Evolutionary conservation across 2,113 vertebrate species (phyloP).

Genomic region (Leucoraja erinaceus): DNA sequence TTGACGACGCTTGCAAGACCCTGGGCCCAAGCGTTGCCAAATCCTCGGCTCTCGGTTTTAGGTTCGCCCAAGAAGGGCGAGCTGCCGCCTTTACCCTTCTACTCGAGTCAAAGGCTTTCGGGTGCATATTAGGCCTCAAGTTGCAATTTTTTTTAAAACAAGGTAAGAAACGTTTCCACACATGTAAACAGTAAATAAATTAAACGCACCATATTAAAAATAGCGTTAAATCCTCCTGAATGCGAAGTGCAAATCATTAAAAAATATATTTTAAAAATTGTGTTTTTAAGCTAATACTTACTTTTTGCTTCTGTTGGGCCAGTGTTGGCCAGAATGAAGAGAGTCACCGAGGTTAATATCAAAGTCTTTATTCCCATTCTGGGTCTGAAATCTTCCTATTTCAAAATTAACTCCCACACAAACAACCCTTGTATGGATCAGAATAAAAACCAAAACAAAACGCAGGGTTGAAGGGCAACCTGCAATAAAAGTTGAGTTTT

Average conservation of each 20-base stretch:
- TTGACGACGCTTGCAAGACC: neutral
- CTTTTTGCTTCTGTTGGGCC: conserved; percentile 30
- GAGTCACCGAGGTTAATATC: neutral
- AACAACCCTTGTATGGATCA: neutral
- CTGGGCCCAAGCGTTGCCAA: neutral
- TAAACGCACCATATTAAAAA: neutral
- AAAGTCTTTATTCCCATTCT: conserved; percentile 27
- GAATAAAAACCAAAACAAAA: neutral
- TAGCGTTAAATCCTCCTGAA: neutral
- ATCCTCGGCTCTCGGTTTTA: conserved; percentile 28
- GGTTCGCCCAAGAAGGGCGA: neutral
- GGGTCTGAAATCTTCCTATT: neutral
- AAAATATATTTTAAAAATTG: neutral
- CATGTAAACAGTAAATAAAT: neutral
- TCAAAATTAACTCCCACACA: neutral
- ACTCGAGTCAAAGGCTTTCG: neutral
- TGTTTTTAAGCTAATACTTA: neutral
- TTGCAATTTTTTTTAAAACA: no score
- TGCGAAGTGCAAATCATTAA: neutral
- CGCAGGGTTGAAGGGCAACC: neutral
- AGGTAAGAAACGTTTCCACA: neutral
- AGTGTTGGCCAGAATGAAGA: conserved; percentile 30
- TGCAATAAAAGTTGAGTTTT: neutral
- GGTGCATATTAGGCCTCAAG: neutral
- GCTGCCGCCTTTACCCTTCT: neutral